phyloP scores from a whole-genome alignment of 2,113 vertebrate species.

The Myrmecobius fasciatus region DNA sequence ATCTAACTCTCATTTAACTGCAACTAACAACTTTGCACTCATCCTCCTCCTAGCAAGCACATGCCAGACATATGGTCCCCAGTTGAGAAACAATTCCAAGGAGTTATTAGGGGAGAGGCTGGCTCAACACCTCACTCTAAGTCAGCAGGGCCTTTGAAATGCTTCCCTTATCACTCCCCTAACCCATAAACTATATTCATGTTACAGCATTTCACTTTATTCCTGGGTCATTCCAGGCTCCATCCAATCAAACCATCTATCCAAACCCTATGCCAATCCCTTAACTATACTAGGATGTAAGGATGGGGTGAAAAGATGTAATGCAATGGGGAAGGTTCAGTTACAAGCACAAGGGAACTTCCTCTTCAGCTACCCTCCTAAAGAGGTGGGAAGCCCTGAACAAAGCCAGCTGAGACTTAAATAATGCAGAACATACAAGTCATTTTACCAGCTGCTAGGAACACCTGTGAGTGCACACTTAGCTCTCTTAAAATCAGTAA shows the following conservation, averaged over 20 bases:
- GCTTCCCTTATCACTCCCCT: neutral
- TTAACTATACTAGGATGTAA: neutral
- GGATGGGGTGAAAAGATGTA: neutral
- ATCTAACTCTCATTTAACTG: neutral
- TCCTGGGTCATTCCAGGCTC: neutral
- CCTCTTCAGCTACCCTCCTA: neutral
- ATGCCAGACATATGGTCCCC: constrained; percentile 17
- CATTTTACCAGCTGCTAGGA: neutral
- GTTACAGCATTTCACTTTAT: neutral
- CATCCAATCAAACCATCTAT: neutral
- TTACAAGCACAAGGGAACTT: neutral
- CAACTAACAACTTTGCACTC: neutral
- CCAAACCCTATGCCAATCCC: neutral
- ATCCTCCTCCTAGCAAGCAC: constrained; percentile 6
- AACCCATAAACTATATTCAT: neutral
- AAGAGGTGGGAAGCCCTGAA: neutral
- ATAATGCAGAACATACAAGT: neutral
- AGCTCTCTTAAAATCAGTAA: neutral
- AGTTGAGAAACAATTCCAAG: constrained; percentile 6
- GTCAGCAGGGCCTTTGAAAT: neutral
- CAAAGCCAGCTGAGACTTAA: neutral
- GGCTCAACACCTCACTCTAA: neutral
- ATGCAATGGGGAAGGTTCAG: neutral
- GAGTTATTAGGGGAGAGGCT: neutral
- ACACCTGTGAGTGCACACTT: neutral